Conservation (phyloP, 2,888 invertebrate genomes). For the Drosophila mercatorum region DNA sequence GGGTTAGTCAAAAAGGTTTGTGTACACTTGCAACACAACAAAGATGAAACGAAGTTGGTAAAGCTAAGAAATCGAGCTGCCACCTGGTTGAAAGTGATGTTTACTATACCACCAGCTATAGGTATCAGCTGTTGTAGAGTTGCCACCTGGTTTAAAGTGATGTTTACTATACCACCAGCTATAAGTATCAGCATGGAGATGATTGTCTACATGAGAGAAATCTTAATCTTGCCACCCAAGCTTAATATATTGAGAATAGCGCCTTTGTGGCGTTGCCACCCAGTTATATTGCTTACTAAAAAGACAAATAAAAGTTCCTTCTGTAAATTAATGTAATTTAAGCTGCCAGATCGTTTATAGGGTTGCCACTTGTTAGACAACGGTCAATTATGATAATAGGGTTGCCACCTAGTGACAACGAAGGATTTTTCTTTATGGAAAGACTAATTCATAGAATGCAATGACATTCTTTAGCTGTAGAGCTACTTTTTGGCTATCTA, state of each 20-base stretch:
- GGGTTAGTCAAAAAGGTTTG: not conserved
- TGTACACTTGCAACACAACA: not conserved
- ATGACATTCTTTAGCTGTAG: not conserved
- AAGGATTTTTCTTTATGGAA: too few species aligned
- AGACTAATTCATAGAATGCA: too few species aligned
- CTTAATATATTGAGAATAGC: not conserved
- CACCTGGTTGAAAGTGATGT: not conserved
- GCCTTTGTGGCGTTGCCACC: too few species aligned
- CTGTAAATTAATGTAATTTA: too few species aligned
- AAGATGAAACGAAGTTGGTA: not conserved
- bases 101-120: not conserved
- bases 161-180: not conserved
- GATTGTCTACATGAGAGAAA: not conserved
- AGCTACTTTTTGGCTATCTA: not conserved
- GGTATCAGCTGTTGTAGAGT: not conserved
- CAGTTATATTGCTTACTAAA: too few species aligned
- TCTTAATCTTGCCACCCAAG: not conserved
- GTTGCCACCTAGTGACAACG: not conserved
- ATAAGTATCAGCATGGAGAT: not conserved
- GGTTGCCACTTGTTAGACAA: not conserved
- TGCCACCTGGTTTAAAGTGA: not conserved
- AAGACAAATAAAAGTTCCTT: too few species aligned
- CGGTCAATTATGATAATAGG: not conserved
- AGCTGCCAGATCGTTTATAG: not conserved
- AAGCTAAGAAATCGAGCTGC: not conserved